Evolutionary conservation across 1,140 invertebrate species (phyloP).

Genomic region (Pogonomyrmex barbatus): DNA sequence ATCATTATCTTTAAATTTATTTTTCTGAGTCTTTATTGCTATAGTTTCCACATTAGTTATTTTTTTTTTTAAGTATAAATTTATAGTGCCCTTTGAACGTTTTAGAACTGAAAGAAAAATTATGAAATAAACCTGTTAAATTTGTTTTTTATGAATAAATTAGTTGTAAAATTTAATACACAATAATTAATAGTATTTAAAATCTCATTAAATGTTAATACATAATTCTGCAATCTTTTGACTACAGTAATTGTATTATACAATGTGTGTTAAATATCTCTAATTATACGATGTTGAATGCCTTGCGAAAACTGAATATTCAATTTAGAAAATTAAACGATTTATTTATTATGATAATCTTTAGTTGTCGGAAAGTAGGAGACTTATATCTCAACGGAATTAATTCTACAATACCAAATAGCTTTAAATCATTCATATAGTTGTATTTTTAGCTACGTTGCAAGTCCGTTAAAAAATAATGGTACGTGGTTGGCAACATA

Average conservation of each 20-base stretch:
- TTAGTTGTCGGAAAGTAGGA: background rate
- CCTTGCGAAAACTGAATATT: slow-evolving; percentile 4
- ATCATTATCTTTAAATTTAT: too few relatives aligned
- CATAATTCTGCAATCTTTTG: background rate
- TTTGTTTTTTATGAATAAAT: background rate
- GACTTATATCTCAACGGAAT: background rate
- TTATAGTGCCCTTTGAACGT: too few relatives aligned
- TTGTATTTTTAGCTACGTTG: too few relatives aligned
- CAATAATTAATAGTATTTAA: background rate
- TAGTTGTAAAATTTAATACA: background rate
- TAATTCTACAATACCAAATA: background rate
- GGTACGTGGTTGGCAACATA: too few relatives aligned
- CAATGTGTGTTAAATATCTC: background rate
- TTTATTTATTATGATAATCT: background rate
- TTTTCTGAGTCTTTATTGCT: too few relatives aligned
- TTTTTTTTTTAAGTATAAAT: too few relatives aligned
- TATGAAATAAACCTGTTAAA: background rate
- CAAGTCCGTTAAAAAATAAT: too few relatives aligned
- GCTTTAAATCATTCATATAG: too few relatives aligned
- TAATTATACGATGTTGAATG: background rate
- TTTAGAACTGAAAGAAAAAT: background rate
- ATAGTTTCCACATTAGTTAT: too few relatives aligned
- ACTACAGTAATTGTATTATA: background rate
- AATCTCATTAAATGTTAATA: background rate
- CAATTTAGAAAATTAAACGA: background rate